A percentile compares a stretch with the other conserved stretches of the same genome.
phyloP scores from a whole-genome alignment of 2,113 vertebrate species.

The Python bivittatus region DNA sequence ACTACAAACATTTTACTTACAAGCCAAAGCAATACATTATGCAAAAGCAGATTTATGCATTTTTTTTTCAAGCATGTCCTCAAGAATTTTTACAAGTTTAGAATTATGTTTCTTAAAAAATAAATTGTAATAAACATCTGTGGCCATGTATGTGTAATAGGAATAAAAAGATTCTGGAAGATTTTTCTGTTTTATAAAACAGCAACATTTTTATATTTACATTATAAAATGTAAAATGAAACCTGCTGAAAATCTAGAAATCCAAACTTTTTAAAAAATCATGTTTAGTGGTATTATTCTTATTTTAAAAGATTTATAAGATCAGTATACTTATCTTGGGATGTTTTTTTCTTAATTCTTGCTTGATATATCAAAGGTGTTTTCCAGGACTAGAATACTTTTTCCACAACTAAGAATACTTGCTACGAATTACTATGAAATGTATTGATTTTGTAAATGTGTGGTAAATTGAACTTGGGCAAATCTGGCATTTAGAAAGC shows the following conservation, averaged over 20 bases:
- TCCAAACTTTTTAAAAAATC: neutral
- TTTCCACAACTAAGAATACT: neutral
- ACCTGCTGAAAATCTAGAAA: neutral
- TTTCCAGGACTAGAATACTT: neutral
- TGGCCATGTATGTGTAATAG: neutral
- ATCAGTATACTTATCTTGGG: neutral
- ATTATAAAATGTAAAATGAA: neutral
- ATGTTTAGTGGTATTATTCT: neutral
- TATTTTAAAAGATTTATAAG: neutral
- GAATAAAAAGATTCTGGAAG: neutral
- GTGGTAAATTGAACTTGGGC: neutral
- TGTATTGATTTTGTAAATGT: neutral
- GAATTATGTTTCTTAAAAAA: neutral
- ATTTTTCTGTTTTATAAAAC: neutral
- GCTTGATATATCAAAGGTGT: neutral
- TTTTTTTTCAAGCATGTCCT: neutral
- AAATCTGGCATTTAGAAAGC: neutral
- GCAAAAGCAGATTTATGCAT: neutral
- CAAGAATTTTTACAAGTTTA: neutral
- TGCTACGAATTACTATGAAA: neutral
- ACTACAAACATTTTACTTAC: neutral
- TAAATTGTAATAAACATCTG: neutral
- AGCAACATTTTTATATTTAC: neutral
- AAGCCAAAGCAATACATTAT: conserved; percentile 1
- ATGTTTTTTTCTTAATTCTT: neutral